These are phyloP conservation scores for Hydrophis major DNA, from an alignment of 2,797 vertebrate species.

Conservation along the genomic window DNA sequence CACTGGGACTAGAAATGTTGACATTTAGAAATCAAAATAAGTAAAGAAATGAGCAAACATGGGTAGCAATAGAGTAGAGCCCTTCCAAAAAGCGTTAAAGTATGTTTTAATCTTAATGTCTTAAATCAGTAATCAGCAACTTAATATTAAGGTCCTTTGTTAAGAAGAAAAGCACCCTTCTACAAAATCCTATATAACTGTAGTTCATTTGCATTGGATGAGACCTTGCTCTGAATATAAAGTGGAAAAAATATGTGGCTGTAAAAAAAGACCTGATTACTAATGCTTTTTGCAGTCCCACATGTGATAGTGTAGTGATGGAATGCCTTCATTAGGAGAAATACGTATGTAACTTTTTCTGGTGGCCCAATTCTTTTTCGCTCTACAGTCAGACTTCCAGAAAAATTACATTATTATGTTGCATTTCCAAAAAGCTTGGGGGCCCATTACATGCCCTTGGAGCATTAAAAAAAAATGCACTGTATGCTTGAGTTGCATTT, in stretches of 20 bases:
- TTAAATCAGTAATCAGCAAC: neutral
- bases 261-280: neutral
- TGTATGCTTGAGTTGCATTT: conserved; percentile 39
- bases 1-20: neutral
- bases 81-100: neutral
- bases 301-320: conserved; percentile 14
- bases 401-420: conserved; percentile 58
- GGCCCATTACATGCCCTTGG: conserved; percentile 48
- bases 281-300: conserved; percentile 23
- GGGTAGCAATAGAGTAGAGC: neutral
- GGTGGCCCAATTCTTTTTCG: conserved; percentile 16
- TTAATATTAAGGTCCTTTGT: neutral
- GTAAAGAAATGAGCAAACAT: neutral
- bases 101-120: neutral
- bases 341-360: conserved; percentile 43
- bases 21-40: neutral
- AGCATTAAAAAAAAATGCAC: conserved; percentile 43
- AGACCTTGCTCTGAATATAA: neutral
- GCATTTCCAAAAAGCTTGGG: conserved; percentile 41
- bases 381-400: neutral
- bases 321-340: conserved; percentile 43
- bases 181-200: neutral
- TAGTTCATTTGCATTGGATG: neutral
- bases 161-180: neutral
- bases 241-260: neutral